Evolutionary conservation across 2,797 vertebrate genomes (phyloP), one percentile per base, ranked within the genome.

Genomic region (Xyrichtys novacula): DNA sequence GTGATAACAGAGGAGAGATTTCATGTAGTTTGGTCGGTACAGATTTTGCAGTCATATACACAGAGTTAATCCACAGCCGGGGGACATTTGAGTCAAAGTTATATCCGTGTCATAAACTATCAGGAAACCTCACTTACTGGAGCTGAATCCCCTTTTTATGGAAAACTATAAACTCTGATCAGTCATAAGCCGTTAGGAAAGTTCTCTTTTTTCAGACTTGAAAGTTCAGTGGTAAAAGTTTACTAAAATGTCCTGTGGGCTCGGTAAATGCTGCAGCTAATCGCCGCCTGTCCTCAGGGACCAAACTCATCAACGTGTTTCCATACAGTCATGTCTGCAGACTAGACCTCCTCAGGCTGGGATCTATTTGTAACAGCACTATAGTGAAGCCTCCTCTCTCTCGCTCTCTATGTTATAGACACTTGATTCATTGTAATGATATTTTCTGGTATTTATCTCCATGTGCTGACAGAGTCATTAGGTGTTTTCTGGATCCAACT

Each of bases 261-360:
- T 6, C 17, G 50, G n/a, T 59, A 65, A 76, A 73, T 11, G 12
- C 48, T 32, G 60, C 47, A 29, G 61, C 62, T 74, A 66, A 66
- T 59, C 12, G 70, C 56, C 14, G 28, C 38, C 40, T 62, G 40
- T 66, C 55, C 50, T 19, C 63, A 32, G 64, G 39, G 65, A 62
- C 20, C 15, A 6, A 54, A 50, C 23, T 5, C 58, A 42, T 58
- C 29, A 16, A 47, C 71, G 50, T 71, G 70, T 83, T 83, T 83
- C 80, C 84, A 83, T 71, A 26, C 50, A 58, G 50, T 80, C 77
- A 75, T 55, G 71, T 65, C 71, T 70, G 11, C 22, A 23, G 52
- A 14, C 46, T 14, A n/a, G 56, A 60, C 63, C 58, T 34, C 65
- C 75, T 63, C 69, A 63, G 64, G 56, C 11, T 46, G 54, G 32